A percentile compares a stretch with the other conserved stretches of the same genome.
Conservation (phyloP, 2,113 vertebrate genomes). For the Caranx ignobilis region DNA sequence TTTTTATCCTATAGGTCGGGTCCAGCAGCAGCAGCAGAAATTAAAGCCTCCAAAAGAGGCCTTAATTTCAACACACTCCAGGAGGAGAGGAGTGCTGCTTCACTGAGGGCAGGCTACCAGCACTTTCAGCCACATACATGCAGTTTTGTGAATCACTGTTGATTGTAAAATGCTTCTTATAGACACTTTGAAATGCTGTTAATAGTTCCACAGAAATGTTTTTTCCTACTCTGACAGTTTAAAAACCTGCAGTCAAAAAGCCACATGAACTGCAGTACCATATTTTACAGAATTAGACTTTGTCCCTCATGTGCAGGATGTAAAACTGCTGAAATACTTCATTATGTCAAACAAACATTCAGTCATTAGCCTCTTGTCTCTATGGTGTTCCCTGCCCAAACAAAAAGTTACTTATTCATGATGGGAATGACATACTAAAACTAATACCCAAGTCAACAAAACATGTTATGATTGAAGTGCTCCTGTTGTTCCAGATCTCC, state of each 20-base stretch:
- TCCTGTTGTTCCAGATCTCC: background rate
- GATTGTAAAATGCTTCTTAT: background rate
- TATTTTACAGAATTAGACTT: background rate
- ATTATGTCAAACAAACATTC: background rate
- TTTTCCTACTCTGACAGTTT: background rate
- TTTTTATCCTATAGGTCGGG: no score
- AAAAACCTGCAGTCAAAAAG: background rate
- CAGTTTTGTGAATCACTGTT: background rate
- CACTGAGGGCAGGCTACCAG: no score
- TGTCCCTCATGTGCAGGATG: background rate
- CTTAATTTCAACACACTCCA: no score
- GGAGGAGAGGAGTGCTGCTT: no score
- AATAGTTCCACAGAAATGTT: no score
- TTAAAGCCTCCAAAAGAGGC: no score
- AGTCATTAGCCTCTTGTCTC: background rate
- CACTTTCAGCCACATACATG: no score
- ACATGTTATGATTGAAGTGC: constrained; percentile 1
- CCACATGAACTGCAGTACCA: background rate
- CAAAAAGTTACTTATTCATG: constrained; percentile 46
- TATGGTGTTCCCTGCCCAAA: background rate
- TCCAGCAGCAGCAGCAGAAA: no score
- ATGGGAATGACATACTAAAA: background rate
- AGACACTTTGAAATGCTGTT: no score
- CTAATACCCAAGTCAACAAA: background rate
- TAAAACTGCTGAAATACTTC: background rate